These are phyloP conservation scores for Leptogaster cylindrica DNA, from an alignment of 2,888 invertebrate species.

Conservation along the genomic window DNA sequence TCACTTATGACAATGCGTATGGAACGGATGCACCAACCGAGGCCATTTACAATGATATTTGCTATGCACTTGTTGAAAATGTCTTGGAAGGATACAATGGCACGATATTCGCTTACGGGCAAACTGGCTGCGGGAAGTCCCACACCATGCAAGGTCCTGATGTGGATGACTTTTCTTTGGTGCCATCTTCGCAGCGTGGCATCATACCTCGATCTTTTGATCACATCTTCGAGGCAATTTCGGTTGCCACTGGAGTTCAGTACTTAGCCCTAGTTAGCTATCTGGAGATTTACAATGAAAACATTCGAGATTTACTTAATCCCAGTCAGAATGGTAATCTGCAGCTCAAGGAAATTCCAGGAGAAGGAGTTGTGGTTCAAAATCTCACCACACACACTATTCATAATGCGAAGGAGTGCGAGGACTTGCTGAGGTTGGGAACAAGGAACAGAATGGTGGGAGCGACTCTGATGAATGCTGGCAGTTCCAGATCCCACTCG, in stretches of 20 bases:
- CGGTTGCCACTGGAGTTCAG: slow-evolving; percentile 73
- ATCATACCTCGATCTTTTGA: slow-evolving; percentile 83
- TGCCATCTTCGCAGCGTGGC: slow-evolving; percentile 59
- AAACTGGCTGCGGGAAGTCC: slow-evolving; percentile 91
- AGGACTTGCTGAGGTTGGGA: slow-evolving; percentile 74
- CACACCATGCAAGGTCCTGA: slow-evolving; percentile 82
- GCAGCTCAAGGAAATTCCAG: slow-evolving; percentile 64
- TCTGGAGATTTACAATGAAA: slow-evolving; percentile 94
- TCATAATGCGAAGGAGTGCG: slow-evolving; percentile 79
- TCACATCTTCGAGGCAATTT: slow-evolving; percentile 86
- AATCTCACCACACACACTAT: slow-evolving; percentile 77
- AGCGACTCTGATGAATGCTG: slow-evolving; percentile 88
- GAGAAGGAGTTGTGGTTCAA: slow-evolving; percentile 64
- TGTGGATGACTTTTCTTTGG: neutral
- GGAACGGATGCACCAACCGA: slow-evolving; percentile 80
- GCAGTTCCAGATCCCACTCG: slow-evolving; percentile 84
- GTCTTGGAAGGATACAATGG: slow-evolving; percentile 92
- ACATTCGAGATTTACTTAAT: slow-evolving; percentile 85
- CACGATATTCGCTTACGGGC: slow-evolving; percentile 92
- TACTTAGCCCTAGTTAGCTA: slow-evolving; percentile 69
- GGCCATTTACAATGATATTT: slow-evolving; percentile 85
- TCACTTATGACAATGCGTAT: slow-evolving; percentile 87
- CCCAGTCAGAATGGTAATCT: slow-evolving; percentile 64
- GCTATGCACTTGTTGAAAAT: slow-evolving; percentile 81
- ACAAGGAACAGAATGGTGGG: slow-evolving; percentile 82